Evolutionary conservation across 2,888 invertebrate genomes (phyloP).

Genomic region (Dasysyrphus albostriatus): DNA sequence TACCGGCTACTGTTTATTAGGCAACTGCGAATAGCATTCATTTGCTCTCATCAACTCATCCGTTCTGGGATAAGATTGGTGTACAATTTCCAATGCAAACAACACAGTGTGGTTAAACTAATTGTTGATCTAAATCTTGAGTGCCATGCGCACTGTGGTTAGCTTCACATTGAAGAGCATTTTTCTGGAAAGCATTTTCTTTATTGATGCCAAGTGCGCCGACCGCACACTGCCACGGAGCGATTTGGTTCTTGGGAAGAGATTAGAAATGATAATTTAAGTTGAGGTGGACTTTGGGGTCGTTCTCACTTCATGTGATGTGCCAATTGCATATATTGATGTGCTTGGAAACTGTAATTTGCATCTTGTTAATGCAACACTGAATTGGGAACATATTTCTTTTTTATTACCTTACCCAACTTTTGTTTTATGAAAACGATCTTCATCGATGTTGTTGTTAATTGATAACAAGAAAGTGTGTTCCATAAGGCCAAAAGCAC

Average conservation of each 20-base stretch:
- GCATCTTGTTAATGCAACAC: constrained; percentile 34
- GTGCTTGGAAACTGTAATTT: constrained; percentile 43
- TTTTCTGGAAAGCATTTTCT: neutral
- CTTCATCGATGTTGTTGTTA: neutral
- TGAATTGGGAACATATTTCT: neutral
- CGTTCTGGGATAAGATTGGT: constrained; percentile 57
- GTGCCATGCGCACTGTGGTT: constrained; percentile 24
- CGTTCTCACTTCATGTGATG: constrained; percentile 56
- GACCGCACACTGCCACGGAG: neutral
- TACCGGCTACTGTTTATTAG: constrained; percentile 62
- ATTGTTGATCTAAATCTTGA: constrained; percentile 72
- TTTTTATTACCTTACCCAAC: neutral
- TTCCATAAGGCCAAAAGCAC: neutral
- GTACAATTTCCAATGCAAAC: constrained; percentile 62
- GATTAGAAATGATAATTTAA: constrained; percentile 46
- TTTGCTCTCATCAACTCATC: constrained; percentile 68
- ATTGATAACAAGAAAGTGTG: neutral
- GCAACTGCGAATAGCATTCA: constrained; percentile 37
- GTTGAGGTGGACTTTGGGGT: constrained; percentile 45
- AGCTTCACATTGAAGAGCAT: constrained; percentile 12
- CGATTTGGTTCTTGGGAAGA: constrained; percentile 19
- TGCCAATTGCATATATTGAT: constrained; percentile 58
- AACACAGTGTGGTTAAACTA: constrained; percentile 60
- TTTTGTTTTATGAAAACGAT: neutral
- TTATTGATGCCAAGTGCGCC: constrained; percentile 44